Base-by-base conservation (phyloP, 2,113 vertebrate genomes). In the Bubalus kerabau region DNA sequence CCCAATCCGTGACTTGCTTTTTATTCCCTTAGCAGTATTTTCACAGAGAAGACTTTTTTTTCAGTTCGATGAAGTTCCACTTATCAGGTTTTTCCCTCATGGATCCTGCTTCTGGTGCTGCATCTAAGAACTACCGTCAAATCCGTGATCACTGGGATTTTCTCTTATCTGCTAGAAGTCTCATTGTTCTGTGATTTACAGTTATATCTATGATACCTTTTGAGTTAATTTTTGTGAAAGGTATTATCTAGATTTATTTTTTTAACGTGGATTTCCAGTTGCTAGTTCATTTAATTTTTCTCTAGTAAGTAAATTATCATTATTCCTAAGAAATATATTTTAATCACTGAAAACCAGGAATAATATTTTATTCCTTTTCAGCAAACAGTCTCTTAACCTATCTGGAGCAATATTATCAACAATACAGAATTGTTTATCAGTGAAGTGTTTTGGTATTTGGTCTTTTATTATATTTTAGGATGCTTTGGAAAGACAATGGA, bases 281-380 rank as follows among this genome's bases (percentile, higher is more conserved):
- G 26, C 67, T 80, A 76, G 46, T 52, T 91, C 24, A 74, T 60
- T 95, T 81, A 91, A 60, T 97, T 97, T 94, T 92, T 59, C 32
- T 81, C 4, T 82, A 8, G 50, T 30, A 24, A 88, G 7, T 80
- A 36, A 92, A 48, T 82, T 94, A 67, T 48, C 19, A 46, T 83
- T 67, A 74, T 91, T 97, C n/a, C 40, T 94, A n/a, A 96, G 43
- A 91, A 40, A 78, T 15, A 43, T 83, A 74, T 81, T 54, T 90
- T 94, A 91, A 64, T 71, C 48, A 96, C 40, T 46, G 4, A 91
- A 89, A 14, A 81, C 21, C 48, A 88, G 19, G 36, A 17, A 92
- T 32, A 60, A 54, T 93, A 82, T 71, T 84, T 64, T 11, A 81
- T 86, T 59, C 21, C 78, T 97, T 92, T 90, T 80, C 74, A 36